Base-by-base conservation (phyloP, 2,888 invertebrate genomes). In the Euphydryas editha region DNA sequence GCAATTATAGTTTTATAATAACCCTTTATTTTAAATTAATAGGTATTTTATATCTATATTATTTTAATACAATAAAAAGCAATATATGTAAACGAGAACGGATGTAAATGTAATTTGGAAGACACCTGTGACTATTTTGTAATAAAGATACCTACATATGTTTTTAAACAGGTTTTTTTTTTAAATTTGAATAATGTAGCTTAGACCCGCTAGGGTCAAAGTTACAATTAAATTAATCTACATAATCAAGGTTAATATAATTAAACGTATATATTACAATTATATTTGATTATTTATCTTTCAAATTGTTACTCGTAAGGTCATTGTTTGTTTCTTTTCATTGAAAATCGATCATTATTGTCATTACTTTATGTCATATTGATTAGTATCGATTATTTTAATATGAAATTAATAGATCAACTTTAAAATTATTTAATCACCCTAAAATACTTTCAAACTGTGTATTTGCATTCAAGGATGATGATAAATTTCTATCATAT, bases 351-450 rank as follows among this genome's bases (percentile, higher is more conserved):
- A 54, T 54, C 17, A 54, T 30, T 54, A 2, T 36, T 15, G 30
- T 36, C 30, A 54, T 36, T 36, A 54, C 36, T 5, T 54, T 54
- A 54, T 54, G 10, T 36, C 8, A 30, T 54, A 15, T n/a, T n/a
- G 24, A 54, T 17, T 36, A 54, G 21, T 36, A 30, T 36, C 54
- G 36, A 54, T 36, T 17, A 36, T 21, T 55, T 49, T 68, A 64
- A 72, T 68, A 39, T 21, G 62, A 54, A 59, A 59, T 65, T 67
- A 61, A 65, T 65, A 49, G 59, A 58, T 30, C 21, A 24, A 51
- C 49, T 17, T 17, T 54, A 54, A 17, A 30, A 30, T 10, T 11
- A 36, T 36, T 36, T 54, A 36, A n/a, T 54, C 54, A 30, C n/a
- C 36, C 54, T 36, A n/a, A 17, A 54, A 54, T 36, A 36, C 17